Percentiles rank a stretch among this genome's conserved stretches.
These are phyloP conservation scores for Aleiodes alternator DNA, from an alignment of 2,888 invertebrate species.

Conservation along the genomic window DNA sequence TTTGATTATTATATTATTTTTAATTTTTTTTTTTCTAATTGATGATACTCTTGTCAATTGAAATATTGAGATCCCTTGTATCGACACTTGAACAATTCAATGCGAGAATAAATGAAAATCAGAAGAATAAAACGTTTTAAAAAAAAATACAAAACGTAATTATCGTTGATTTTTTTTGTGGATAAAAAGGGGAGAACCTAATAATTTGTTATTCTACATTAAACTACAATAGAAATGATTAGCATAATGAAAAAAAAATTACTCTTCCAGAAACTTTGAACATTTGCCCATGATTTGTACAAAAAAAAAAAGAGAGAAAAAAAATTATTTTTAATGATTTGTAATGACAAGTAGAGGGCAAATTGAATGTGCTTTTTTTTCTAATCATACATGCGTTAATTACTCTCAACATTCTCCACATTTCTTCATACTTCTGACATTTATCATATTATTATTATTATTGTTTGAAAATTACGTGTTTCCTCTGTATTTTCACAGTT, in stretches of 20 bases:
- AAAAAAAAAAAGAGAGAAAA: conserved; percentile 13
- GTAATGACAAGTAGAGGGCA: conserved; percentile 36
- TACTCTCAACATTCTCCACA: conserved; percentile 4
- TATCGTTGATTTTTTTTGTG: not conserved
- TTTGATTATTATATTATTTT: no score
- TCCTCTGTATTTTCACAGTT: not conserved
- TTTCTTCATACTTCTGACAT: conserved; percentile 5
- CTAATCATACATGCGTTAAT: conserved; percentile 18
- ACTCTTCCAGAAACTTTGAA: not conserved
- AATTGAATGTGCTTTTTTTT: conserved; percentile 30
- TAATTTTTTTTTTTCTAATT: no score
- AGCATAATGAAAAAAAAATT: conserved; percentile 18
- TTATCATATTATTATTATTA: conserved; percentile 11
- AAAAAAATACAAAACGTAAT: conserved; percentile 16
- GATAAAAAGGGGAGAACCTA: conserved; percentile 11
- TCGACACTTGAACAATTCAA: conserved; percentile 46
- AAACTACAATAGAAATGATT: conserved; percentile 15
- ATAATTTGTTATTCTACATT: conserved; percentile 17
- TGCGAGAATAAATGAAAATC: conserved; percentile 36
- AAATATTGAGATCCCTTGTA: conserved; percentile 50
- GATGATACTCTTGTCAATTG: conserved; percentile 29
- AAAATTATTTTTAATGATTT: conserved; percentile 7
- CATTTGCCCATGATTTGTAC: conserved; percentile 5
- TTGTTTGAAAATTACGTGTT: not conserved
- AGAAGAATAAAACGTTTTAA: conserved; percentile 14